Evolutionary conservation across 2,113 vertebrate genomes (phyloP).

Genomic region (Rhabdornis inornatus): DNA sequence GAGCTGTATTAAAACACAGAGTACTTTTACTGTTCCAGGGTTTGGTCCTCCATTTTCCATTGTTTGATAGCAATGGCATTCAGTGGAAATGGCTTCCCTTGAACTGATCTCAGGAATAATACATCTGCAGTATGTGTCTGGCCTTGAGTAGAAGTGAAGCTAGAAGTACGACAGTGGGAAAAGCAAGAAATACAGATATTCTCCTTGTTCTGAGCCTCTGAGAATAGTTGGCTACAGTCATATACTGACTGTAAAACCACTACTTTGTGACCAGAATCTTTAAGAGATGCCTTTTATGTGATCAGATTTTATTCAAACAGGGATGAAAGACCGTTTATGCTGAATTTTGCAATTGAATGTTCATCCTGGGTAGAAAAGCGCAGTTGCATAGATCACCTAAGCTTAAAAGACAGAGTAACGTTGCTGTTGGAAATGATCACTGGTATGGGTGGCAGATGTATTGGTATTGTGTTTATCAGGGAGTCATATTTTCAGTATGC

Average conservation of each 20-base stretch:
- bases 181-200: background rate
- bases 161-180: background rate
- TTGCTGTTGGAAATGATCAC: background rate
- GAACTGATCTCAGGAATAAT: background rate
- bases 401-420: background rate
- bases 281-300: constrained; percentile 43
- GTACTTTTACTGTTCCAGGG: background rate
- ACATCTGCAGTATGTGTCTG: background rate
- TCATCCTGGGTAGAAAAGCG: background rate
- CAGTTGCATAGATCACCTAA: background rate
- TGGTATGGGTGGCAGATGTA: background rate
- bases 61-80: background rate
- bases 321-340: constrained; percentile 27
- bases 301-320: constrained; percentile 29
- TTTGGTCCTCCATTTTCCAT: background rate
- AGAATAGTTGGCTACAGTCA: constrained; percentile 26
- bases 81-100: background rate
- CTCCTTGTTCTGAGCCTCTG: background rate
- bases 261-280: constrained; percentile 44
- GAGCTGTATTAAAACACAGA: background rate
- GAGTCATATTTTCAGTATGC: background rate
- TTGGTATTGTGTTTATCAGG: background rate
- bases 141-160: background rate
- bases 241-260: constrained; percentile 35
- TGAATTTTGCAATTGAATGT: constrained; percentile 28